Evolutionary conservation across 2,888 invertebrate species (phyloP), one percentile per base, ranked within the genome.

Genomic region (Diarsia dahlii): DNA sequence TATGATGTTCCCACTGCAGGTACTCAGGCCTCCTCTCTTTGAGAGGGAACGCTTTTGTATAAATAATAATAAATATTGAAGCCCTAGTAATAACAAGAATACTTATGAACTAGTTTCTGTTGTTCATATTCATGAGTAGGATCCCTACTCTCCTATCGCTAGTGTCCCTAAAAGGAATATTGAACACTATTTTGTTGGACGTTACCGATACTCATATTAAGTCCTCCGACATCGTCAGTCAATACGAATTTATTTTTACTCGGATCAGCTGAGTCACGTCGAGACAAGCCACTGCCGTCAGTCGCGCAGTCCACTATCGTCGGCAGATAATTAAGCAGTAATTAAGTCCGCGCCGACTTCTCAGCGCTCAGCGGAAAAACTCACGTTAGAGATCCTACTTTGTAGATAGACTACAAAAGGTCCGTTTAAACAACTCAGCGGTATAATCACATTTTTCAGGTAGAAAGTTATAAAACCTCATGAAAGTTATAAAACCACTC

Each of bases 241-340:
- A 76, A n/a, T 6, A 6, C 6, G 15, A 23, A 28, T 13, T 8
- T 28, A n/a, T 5, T 23, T 23, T 5, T 20, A 46, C 34, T 9
- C 2, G 23, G 52, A 15, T 23, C 13, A 39, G 79, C 62, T 39
- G 76, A 75, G 20, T 81, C 63, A 79, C 48, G 23, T 18, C 18
- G 3, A 54, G 54, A 12, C 28, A 48, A 46, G 23, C 52, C 45
- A 12, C n/a, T 15, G 60, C 45, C 34, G 39, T 46, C 73, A 20
- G 52, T 48, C 39, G 52, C 62, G 13, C 68, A 66, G 39, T 50
- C 72, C 34, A 48, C 46, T 56, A 13, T 64, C 80, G 66, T 79
- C 50, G 52, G 67, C 34, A 58, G 71, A 84, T 81, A 79, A 68
- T 84, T 74, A 71, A 68, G 60, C 54, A 65, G 71, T 74, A 74